Evolutionary conservation across 2,888 invertebrate species (phyloP).

Genomic region (Drosophila monieri): DNA sequence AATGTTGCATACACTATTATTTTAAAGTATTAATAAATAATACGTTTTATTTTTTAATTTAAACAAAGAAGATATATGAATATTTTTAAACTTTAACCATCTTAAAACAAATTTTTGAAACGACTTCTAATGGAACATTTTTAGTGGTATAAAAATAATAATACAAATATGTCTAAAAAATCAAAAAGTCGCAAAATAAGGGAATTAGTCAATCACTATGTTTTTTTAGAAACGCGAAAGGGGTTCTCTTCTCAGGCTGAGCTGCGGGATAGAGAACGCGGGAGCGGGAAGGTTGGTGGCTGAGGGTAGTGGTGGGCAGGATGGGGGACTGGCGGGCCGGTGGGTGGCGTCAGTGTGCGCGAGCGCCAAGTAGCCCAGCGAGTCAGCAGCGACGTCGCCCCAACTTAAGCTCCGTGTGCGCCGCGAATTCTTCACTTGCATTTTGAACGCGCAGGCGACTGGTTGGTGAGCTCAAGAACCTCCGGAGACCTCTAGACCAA

Average conservation of each 20-base stretch:
- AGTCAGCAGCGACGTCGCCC: constrained; percentile 51
- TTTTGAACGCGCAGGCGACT: constrained; percentile 80
- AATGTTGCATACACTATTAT: too few relatives aligned
- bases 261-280: constrained; percentile 1
- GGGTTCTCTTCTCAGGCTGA: constrained; percentile 14
- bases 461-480: constrained; percentile 60
- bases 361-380: constrained; percentile 55
- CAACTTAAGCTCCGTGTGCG: constrained; percentile 82
- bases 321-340: constrained; percentile 1
- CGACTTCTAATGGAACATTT: too few relatives aligned
- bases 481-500: constrained; percentile 8
- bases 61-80: too few relatives aligned
- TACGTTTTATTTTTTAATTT: too few relatives aligned
- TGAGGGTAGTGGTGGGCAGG: neutral
- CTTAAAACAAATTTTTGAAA: too few relatives aligned
- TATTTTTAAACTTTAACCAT: too few relatives aligned
- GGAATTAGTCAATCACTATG: constrained; percentile 34
- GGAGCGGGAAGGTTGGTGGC: constrained; percentile 6
- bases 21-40: too few relatives aligned
- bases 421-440: constrained; percentile 82
- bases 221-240: neutral
- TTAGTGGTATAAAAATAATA: neutral
- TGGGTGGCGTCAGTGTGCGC: constrained; percentile 50
- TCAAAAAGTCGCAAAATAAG: constrained; percentile 17
- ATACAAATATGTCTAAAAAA: neutral